Conservation (phyloP, 1,140 invertebrate genomes). For the Ceratosolen fusciceps region DNA sequence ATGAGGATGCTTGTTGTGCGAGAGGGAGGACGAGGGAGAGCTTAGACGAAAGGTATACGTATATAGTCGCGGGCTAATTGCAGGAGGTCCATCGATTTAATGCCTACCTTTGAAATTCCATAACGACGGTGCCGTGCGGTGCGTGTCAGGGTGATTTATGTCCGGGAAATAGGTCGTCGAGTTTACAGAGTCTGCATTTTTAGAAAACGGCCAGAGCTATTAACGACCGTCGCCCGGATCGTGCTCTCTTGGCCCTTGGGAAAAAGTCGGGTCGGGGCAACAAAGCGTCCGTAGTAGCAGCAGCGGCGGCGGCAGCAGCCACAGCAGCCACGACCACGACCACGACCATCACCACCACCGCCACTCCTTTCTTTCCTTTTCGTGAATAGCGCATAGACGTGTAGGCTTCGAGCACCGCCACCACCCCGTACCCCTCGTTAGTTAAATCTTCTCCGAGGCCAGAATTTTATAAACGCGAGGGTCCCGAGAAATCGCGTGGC, state of each 20-base stretch:
- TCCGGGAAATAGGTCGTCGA: slow-evolving; percentile 69
- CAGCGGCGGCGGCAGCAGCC: too few relatives aligned
- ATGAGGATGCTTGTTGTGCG: too few relatives aligned
- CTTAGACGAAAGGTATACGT: too few relatives aligned
- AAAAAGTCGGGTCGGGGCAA: neutral
- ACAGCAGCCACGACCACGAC: too few relatives aligned
- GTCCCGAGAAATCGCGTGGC: neutral
- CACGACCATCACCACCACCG: too few relatives aligned
- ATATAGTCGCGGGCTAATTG: slow-evolving; percentile 62
- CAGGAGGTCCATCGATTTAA: slow-evolving; percentile 65
- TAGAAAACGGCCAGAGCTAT: slow-evolving; percentile 61
- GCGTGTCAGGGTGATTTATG: slow-evolving; percentile 70
- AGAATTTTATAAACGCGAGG: neutral
- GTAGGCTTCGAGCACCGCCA: too few relatives aligned
- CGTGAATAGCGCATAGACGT: neutral
- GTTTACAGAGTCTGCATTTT: slow-evolving; percentile 59
- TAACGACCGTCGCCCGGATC: slow-evolving; percentile 48
- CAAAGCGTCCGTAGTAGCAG: too few relatives aligned
- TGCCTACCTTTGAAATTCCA: slow-evolving; percentile 65
- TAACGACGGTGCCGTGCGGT: slow-evolving; percentile 60
- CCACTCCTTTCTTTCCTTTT: slow-evolving; percentile 1
- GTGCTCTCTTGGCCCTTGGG: neutral
- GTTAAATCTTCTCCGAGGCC: neutral
- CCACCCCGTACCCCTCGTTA: neutral
- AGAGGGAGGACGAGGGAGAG: too few relatives aligned